Conservation (phyloP, 1,140 invertebrate species). For the Lamellibrachia luymesi region DNA sequence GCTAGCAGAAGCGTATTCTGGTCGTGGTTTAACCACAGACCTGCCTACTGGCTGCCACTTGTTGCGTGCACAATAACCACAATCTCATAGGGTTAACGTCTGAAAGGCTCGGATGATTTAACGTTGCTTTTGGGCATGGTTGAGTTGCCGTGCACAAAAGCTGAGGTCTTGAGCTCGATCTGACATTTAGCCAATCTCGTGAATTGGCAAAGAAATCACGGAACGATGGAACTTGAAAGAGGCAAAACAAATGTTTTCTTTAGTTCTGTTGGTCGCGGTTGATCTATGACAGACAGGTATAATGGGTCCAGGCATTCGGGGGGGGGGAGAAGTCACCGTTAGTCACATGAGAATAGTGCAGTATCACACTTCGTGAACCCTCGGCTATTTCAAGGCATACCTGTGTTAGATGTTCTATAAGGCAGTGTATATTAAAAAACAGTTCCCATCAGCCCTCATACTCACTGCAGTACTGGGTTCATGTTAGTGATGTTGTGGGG, state of each 20-base stretch:
- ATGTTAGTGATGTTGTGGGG: no score
- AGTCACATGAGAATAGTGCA: not conserved
- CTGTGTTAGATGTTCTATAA: not conserved
- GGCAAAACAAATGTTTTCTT: not conserved
- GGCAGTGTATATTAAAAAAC: not conserved
- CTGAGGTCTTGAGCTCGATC: not conserved
- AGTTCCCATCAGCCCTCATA: not conserved
- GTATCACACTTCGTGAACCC: not conserved
- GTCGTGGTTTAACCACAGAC: not conserved
- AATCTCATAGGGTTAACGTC: not conserved
- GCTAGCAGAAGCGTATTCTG: not conserved
- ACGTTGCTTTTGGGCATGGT: not conserved
- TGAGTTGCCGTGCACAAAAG: not conserved
- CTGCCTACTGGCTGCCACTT: not conserved
- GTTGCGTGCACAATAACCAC: not conserved
- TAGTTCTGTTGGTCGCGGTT: not conserved
- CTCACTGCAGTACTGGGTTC: no score
- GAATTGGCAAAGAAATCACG: not conserved
- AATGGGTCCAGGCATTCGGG: not conserved
- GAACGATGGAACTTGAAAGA: not conserved
- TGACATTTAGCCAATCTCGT: not conserved
- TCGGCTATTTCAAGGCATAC: not conserved
- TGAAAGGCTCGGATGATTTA: not conserved
- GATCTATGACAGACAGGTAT: not conserved
- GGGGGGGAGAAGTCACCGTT: not conserved